Base-by-base conservation (phyloP, 2,888 invertebrate genomes). In the Drosophila trichaetosa region DNA sequence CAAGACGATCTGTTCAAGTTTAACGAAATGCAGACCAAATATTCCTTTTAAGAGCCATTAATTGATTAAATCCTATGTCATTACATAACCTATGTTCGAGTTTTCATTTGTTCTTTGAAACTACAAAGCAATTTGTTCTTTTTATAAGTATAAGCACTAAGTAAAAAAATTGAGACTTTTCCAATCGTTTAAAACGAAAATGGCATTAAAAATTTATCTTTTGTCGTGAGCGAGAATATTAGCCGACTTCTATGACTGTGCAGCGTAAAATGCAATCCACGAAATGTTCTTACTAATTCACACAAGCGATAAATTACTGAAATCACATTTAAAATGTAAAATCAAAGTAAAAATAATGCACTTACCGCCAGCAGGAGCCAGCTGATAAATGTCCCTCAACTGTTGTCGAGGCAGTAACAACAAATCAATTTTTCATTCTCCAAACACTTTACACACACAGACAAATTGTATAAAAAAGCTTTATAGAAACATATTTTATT, bases 1-100 rank as follows among this genome's bases (percentile, higher is more conserved):
- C 21, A 18, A 11, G 13, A 53, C 11, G 29, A 51, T 36, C 36
- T 49, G 59, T 31, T 40, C 31, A 40, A 36, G 11, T 31, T 33
- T 11, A 36, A 49, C 46, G 11, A 56, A 56, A 38, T 48, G 38
- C 62, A 40, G 46, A 24, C 36, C 42, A 21, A 79, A 42, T 51
- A 67, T 42, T 36, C 48, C 52, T 40, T 40, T 53, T 31, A 38
- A 34, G 54, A 61, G 74, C 58, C 46, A 38, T 51, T 46, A 24
- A 29, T 33, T 66, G 27, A 73, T 67, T 73, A 66, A 74, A 67
- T 74, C 67, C 46, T n/a, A 48, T 36, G 67, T 64, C 38, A 27
- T 46, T 6, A 11, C 34, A 46, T 33, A 21, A 33, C 4, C 21
- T 0, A 6, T n/a, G 4, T 58, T 24, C 33, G 29, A 34, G n/a